Evolutionary conservation across 2,888 invertebrate genomes (phyloP), one percentile per base, ranked within the genome.

Genomic region (Drosophila subsilvestris): DNA sequence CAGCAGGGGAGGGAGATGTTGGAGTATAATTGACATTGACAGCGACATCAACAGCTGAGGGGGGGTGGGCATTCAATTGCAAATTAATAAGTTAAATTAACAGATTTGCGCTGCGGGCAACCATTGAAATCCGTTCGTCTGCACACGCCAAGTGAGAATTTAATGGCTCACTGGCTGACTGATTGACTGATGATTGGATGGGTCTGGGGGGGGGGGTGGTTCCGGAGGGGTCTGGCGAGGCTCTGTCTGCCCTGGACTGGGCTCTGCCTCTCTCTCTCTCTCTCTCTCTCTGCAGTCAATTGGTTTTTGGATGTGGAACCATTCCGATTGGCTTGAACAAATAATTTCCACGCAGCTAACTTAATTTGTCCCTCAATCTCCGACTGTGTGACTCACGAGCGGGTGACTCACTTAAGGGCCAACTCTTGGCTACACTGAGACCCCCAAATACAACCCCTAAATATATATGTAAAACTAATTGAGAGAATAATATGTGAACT

Each of bases 71-170:
- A 79, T 76, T 81, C 65, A 84, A 86, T 88, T 75, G 70, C 53
- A 69, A 80, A 82, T 88, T 87, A 88, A 88, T 84, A 79, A 74
- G 89, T 81, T 63, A 69, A 77, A 75, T 73, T 69, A 88, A 74
- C 72, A 61, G 65, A 63, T 65, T 63, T 58, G 56, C 43, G 53
- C 60, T 48, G 59, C 66, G 45, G 61, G 44, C 56, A 50, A 44
- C 42, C 59, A 50, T 47, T 37, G 65, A 65, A 63, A 70, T 47
- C 51, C 63, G 45, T 47, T 42, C 42, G 57, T 20, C 65, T 45
- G 37, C 70, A 71, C 51, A 74, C 44, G 67, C 43, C 42, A 44
- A 74, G 54, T 55, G 71, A 49, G 55, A 67, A 55, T 55, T 74
- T 74, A 74, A 74, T 74, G 74, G 67, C 54, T 59, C 59, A 67